These are phyloP conservation scores for Alethe diademata DNA, from an alignment of 2,113 vertebrate species.

Conservation along the genomic window DNA sequence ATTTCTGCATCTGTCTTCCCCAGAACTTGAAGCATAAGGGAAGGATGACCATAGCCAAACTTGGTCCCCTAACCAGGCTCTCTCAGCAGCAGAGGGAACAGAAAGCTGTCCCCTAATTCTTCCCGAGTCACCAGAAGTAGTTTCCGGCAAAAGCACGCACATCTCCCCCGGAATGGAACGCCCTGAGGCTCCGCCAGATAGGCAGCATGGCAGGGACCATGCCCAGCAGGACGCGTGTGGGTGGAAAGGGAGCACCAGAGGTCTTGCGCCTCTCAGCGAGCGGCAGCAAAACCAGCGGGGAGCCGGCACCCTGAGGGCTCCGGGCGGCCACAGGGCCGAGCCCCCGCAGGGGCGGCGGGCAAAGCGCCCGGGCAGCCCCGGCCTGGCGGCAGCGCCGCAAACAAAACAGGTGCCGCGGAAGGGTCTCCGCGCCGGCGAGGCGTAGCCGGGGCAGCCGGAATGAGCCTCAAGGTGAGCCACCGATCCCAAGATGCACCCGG, in stretches of 20 bases:
- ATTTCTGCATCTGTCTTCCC: too few relatives aligned
- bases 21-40: too few relatives aligned
- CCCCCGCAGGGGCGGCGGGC: neutral
- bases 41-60: too few relatives aligned
- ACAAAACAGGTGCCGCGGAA: neutral
- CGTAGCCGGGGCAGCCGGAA: neutral
- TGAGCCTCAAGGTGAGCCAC: neutral
- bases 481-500: neutral
- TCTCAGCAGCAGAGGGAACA: neutral
- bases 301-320: neutral
- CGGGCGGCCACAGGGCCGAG: neutral
- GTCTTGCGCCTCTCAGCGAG: too few relatives aligned
- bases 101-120: too few relatives aligned
- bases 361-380: neutral
- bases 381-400: neutral
- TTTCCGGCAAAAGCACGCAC: fast-evolving
- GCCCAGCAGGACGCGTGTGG: neutral
- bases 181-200: neutral
- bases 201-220: fast-evolving
- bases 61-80: too few relatives aligned
- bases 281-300: neutral
- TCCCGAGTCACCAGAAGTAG: neutral
- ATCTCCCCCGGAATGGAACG: fast-evolving
- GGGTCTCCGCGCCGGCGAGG: neutral
- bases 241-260: too few relatives aligned